Evolutionary conservation across 2,113 vertebrate species (phyloP).

Genomic region (Oreotrochilus melanogaster): DNA sequence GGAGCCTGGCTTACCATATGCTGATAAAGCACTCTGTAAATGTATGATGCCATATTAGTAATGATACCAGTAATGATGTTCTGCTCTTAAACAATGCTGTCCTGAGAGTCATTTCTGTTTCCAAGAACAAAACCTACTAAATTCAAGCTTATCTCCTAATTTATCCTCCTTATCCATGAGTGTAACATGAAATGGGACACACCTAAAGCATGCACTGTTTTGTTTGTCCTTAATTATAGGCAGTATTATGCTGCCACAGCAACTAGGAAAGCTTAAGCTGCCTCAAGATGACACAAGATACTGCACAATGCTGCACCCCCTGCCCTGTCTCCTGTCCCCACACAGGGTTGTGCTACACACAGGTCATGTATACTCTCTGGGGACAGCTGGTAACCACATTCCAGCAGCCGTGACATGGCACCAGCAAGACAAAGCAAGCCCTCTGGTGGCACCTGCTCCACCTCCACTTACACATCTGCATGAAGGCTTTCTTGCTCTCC

Average conservation of each 20-base stretch:
- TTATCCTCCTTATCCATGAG: neutral
- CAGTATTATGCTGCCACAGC: constrained; percentile 60
- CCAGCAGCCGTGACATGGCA: neutral
- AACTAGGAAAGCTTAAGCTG: constrained; percentile 22
- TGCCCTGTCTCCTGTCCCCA: neutral
- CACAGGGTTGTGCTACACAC: rapidly evolving
- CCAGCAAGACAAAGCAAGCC: rapidly evolving
- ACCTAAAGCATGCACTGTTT: neutral
- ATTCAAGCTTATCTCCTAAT: constrained; percentile 44
- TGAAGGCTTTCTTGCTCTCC: neutral
- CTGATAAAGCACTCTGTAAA: neutral
- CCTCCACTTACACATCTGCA: neutral
- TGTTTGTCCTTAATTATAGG: constrained; percentile 61
- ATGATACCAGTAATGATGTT: neutral
- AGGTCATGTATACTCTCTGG: neutral
- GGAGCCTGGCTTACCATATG: neutral
- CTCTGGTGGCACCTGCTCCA: rapidly evolving
- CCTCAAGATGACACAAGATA: constrained; percentile 13
- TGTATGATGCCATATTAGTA: neutral
- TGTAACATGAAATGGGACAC: constrained; percentile 4
- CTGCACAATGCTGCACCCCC: neutral
- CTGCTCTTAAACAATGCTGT: neutral
- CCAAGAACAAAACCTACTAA: constrained; percentile 52
- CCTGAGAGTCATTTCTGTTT: constrained; percentile 14
- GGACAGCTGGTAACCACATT: constrained; percentile 15